These are phyloP conservation scores for Metopia argyrocephala DNA, from an alignment of 2,888 invertebrate genomes.

Conservation along the genomic window DNA sequence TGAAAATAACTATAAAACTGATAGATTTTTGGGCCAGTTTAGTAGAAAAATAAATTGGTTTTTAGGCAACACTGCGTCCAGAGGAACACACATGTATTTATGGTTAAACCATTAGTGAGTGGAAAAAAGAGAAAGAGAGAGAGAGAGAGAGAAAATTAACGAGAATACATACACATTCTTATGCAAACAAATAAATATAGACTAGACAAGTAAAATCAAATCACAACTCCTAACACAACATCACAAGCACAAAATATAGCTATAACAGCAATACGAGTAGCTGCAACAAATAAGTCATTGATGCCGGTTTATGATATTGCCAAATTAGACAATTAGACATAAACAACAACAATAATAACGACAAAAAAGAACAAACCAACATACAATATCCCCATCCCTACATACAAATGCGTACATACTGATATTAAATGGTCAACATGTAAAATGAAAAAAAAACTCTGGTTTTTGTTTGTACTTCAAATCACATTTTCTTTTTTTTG, in stretches of 20 bases:
- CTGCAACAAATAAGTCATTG: too few relatives aligned
- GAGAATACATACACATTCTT: not conserved
- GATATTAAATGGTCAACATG: slow-evolving; percentile 49
- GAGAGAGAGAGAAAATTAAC: not conserved
- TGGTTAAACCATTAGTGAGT: not conserved
- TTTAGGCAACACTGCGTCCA: not conserved
- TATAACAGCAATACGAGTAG: slow-evolving; percentile 12
- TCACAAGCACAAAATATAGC: slow-evolving; percentile 1
- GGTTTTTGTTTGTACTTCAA: too few relatives aligned
- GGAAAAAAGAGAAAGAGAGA: not conserved
- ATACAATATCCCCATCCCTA: not conserved
- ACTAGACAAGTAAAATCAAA: slow-evolving; percentile 44
- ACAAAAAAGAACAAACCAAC: not conserved
- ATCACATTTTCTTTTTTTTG: too few relatives aligned
- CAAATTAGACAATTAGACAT: slow-evolving; percentile 54
- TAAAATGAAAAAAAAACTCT: too few relatives aligned
- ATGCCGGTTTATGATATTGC: slow-evolving; percentile 59
- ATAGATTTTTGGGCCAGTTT: too few relatives aligned
- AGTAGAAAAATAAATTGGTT: too few relatives aligned
- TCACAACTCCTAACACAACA: slow-evolving; percentile 26
- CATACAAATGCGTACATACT: not conserved
- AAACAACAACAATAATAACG: slow-evolving; percentile 25
- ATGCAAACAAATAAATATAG: slow-evolving; percentile 1
- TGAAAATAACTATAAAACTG: too few relatives aligned
- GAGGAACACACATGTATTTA: not conserved